Evolutionary conservation across 2,113 vertebrate genomes (phyloP), one percentile per base, ranked within the genome.

Genomic region (Periophthalmodon schlosseri): DNA sequence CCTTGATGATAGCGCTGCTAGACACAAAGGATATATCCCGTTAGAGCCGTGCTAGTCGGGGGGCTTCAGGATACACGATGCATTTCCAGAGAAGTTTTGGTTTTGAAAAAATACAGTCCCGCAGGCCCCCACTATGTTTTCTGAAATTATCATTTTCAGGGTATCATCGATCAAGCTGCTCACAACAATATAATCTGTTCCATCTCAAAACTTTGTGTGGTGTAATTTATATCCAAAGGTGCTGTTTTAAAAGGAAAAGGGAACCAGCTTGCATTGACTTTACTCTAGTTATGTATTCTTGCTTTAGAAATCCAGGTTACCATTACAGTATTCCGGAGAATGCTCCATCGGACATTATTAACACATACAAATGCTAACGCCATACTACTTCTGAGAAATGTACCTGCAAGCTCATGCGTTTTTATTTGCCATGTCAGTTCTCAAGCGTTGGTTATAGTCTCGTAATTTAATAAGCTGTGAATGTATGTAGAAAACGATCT

Each of bases 171-270:
- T 87, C 81, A 88, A 36, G 68, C 77, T 75, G 81, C 83, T 60
- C 57, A 76, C 73, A 84, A 84, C 76, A 85, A 81, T 77, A 76
- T 85, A 80, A 89, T 87, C 87, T 84, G 71, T 85, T 86, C 78
- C 44, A 86, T 84, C 78, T 87, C 81, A 75, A 73, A 84, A 86
- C 66, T 60, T 49, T 74, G 78, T 76, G 68, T 36, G n/a, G 70
- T 33, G 68, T 69, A 82, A 84, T 86, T 82, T 82, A 75, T 78
- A 81, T 81, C 70, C 80, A 85, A 73, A 81, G 69, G 72, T 71
- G 68, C 39, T 6, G n/a, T 65, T 83, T 84, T 72, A 67, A 68
- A 36, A 12, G 21, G 63, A 78, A 80, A 76, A 54, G 74, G 52
- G 70, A 20, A 54, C 71, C 77, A 83, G 76, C 71, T 56, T 63